A percentile compares a stretch with the other conserved stretches of the same genome.
These are phyloP conservation scores for Rhombomys opimus DNA, from an alignment of 2,113 vertebrate genomes.

Conservation along the genomic window DNA sequence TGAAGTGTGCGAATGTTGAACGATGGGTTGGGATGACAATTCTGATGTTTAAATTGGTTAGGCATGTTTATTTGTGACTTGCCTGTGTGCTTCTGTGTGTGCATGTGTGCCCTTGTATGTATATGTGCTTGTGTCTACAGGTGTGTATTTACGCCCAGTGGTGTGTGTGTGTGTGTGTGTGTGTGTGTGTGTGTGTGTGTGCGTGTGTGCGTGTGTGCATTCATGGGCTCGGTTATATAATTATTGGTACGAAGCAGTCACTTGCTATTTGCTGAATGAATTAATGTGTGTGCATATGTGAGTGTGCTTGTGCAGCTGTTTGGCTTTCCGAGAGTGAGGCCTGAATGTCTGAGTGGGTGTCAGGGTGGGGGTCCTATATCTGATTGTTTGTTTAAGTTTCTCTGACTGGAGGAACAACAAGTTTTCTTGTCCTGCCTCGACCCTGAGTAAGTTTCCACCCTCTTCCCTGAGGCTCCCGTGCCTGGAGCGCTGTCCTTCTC, in stretches of 20 bases:
- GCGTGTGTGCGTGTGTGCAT: not conserved
- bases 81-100: not conserved
- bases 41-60: not conserved
- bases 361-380: not conserved
- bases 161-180: too few species aligned
- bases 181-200: too few species aligned
- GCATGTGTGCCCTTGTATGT: not conserved
- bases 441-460: not conserved
- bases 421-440: not conserved
- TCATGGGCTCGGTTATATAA: not conserved
- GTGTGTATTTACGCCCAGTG: not conserved
- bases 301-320: not conserved
- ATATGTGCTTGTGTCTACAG: not conserved
- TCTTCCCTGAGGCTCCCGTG: constrained; percentile 48
- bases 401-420: not conserved
- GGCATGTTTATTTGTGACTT: not conserved
- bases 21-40: not conserved
- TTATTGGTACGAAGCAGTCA: not conserved
- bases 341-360: not conserved
- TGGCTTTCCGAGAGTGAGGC: not conserved
- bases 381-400: not conserved
- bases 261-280: not conserved
- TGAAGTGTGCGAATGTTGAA: not conserved
- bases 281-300: not conserved
- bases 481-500: not conserved